A percentile compares a stretch with the other conserved stretches of the same genome.
Evolutionary conservation across 2,113 vertebrate species (phyloP).

Genomic region (Cyphotilapia sp.): DNA sequence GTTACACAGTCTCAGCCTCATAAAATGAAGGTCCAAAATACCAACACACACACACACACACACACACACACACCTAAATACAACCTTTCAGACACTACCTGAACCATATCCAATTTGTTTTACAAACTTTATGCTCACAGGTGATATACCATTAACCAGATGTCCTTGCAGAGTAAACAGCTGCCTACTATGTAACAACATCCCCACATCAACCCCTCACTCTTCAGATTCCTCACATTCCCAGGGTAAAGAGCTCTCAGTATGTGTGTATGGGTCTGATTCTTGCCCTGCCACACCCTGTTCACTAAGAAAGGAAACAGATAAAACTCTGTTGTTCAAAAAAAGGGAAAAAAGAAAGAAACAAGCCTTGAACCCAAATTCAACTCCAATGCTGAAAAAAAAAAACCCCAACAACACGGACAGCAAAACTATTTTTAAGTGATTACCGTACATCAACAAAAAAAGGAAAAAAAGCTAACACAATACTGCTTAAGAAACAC

Average conservation of each 20-base stretch:
- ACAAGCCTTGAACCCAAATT: neutral
- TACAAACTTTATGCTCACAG: neutral
- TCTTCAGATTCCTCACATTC: constrained; percentile 58
- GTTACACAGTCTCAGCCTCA: neutral
- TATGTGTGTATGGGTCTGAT: neutral
- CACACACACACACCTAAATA: neutral
- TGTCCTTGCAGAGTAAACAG: neutral
- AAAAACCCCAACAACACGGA: neutral
- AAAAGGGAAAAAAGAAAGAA: neutral
- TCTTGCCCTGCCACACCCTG: constrained; percentile 38
- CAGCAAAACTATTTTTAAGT: neutral
- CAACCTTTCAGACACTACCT: neutral
- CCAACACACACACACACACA: fast-evolving
- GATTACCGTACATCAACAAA: neutral
- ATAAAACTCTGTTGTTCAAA: neutral
- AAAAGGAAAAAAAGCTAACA: neutral
- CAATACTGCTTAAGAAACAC: neutral
- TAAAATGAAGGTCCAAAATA: neutral
- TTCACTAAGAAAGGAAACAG: constrained; percentile 10
- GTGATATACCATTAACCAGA: neutral
- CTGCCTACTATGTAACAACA: constrained; percentile 23
- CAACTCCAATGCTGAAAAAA: neutral
- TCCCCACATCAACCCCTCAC: constrained; percentile 22
- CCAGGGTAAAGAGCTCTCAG: neutral
- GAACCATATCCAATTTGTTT: neutral